Evolutionary conservation across 1,140 invertebrate species (phyloP), one percentile per base, ranked within the genome.

Genomic region (Tyrophagus putrescentiae): DNA sequence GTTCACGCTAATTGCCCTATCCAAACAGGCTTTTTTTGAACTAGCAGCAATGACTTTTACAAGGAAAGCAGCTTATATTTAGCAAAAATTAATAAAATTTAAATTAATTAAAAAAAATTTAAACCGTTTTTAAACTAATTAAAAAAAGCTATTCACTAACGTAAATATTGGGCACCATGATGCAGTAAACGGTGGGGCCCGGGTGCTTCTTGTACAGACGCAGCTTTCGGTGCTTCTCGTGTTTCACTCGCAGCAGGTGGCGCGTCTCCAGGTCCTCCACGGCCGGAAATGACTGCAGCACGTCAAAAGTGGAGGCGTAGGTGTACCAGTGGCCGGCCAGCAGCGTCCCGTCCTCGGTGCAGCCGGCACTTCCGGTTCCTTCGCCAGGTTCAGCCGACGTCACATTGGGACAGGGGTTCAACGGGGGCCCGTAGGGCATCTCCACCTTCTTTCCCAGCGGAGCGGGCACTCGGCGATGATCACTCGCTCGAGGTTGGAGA

Each of bases 131-230:
- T n/a, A n/a, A n/a, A n/a, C n/a, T n/a, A n/a, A n/a, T n/a, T n/a
- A n/a, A n/a, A n/a, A n/a, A n/a, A n/a, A n/a, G n/a, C 23, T 53
- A 25, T 27, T 53, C 50, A 29, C 16, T 21, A 16, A 53, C 27
- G 32, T 54, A 31, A 25, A 54, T 54, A 33, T 54, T 13, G 9
- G 25, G 25, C 3, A 54, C 31, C 5, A 54, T n/a, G 3, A 54
- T n/a, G 21, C 52, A 54, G 13, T 34, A 54, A n/a, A 54, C 13
- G 7, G 25, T 54, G 9, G 52, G 52, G 21, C 52, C 52, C 9
- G 52, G 52, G 39, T 54, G 52, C 27, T 54, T 54, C 21, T 18
- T 13, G 39, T 54, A 54, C 28, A 54, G 25, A 54, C 52, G 52
- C 4, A 54, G 2, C 25, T 54, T 54, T 32, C 25, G 13, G 39